A percentile compares a stretch with the other conserved stretches of the same genome.
phyloP scores from a whole-genome alignment of 1,140 invertebrate genomes.

The Aplysia californica region DNA sequence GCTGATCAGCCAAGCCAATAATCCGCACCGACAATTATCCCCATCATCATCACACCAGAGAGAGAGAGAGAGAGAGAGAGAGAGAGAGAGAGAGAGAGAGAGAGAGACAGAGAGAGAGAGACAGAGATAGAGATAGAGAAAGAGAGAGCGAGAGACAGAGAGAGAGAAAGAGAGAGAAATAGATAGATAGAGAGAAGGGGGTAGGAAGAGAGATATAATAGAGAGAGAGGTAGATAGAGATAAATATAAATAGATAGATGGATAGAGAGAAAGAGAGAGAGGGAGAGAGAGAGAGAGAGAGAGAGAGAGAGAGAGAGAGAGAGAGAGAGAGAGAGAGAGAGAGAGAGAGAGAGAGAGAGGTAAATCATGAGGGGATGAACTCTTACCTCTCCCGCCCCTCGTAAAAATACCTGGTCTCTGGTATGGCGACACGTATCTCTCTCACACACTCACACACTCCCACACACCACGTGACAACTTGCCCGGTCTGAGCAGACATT shows the following conservation, averaged over 20 bases:
- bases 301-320: constrained; percentile 2
- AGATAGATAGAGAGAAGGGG: constrained; percentile 2
- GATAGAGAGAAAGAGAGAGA: background rate
- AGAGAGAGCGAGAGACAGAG: background rate
- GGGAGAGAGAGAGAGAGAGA: constrained; percentile 5
- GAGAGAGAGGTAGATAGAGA: background rate
- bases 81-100: background rate
- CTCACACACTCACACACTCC: no score
- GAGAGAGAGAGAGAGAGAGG: background rate
- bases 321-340: constrained; percentile 1
- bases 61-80: background rate
- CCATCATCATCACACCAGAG: no score
- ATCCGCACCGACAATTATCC: no score
- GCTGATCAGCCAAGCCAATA: no score
- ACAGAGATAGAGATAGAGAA: background rate
- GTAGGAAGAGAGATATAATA: background rate
- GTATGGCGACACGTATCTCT: no score
- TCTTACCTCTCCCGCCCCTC: no score
- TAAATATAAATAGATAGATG: background rate
- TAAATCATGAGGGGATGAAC: background rate
- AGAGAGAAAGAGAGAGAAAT: background rate
- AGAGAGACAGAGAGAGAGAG: background rate
- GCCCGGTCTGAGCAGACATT: no score
- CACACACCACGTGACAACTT: no score
- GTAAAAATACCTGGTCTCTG: no score